These are phyloP conservation scores for Ips typographus DNA, from an alignment of 1,140 invertebrate species.

Conservation along the genomic window DNA sequence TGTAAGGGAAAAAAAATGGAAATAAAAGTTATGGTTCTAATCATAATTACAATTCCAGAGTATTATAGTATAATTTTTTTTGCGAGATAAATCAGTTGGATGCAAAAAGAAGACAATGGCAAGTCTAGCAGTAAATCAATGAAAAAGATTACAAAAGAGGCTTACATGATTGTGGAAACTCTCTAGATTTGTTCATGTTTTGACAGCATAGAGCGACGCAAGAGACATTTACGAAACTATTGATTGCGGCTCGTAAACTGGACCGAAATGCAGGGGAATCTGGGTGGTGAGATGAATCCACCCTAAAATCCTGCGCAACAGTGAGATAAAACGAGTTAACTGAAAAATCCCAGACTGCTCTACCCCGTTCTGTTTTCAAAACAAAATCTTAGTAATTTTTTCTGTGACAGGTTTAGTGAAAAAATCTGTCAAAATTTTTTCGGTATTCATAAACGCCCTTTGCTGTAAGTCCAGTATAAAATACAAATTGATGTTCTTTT, in stretches of 20 bases:
- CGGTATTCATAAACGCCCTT: conserved; percentile 46
- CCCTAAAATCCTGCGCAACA: conserved; percentile 33
- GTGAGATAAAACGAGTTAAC: conserved; percentile 1
- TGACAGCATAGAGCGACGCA: conserved; percentile 1
- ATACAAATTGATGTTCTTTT: conserved; percentile 41
- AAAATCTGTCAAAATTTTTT: conserved; percentile 45
- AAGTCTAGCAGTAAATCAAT: too few species aligned
- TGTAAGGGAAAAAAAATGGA: too few species aligned
- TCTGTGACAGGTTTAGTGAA: conserved; percentile 33
- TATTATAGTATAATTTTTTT: too few species aligned
- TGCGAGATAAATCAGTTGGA: too few species aligned
- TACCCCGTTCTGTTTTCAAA: conserved; percentile 24
- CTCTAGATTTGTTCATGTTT: conserved; percentile 24
- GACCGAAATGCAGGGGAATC: conserved; percentile 34
- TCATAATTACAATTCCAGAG: too few species aligned
- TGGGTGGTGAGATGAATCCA: conserved; percentile 29
- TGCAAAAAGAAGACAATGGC: too few species aligned
- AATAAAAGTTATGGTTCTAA: too few species aligned
- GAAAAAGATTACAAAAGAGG: background rate
- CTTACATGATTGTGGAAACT: conserved; percentile 11
- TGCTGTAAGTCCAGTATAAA: conserved; percentile 43
- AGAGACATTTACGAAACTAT: conserved; percentile 21
- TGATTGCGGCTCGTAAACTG: conserved; percentile 35
- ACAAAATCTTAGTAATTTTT: conserved; percentile 15
- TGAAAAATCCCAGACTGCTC: conserved; percentile 22